A percentile compares a stretch with the other conserved stretches of the same genome.
Conservation (phyloP, 2,888 invertebrate genomes). For the Netelia inedita region DNA sequence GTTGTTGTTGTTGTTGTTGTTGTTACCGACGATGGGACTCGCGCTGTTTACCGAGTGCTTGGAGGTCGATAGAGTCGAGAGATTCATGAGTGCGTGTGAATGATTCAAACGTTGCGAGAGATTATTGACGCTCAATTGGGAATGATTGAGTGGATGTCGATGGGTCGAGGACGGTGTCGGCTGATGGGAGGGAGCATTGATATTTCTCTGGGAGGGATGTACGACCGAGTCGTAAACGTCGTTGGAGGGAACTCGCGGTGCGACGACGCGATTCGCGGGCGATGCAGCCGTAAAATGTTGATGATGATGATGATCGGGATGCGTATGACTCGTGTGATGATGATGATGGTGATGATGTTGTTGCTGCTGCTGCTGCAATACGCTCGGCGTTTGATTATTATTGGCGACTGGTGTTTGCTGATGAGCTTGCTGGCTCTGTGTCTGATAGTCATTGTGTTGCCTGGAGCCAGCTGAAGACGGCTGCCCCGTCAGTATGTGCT, state of each 20-base stretch:
- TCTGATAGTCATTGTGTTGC: conserved; percentile 83
- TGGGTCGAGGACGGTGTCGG: conserved; percentile 81
- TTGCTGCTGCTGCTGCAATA: conserved; percentile 64
- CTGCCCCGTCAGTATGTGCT: conserved; percentile 89
- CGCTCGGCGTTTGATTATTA: conserved; percentile 31
- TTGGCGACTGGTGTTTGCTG: conserved; percentile 35
- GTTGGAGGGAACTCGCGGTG: conserved; percentile 65
- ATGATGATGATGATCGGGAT: conserved; percentile 66
- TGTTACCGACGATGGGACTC: conserved; percentile 83
- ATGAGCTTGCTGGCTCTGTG: conserved; percentile 64
- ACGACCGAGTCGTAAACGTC: conserved; percentile 82
- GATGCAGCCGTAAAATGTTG: conserved; percentile 68
- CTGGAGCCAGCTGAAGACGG: conserved; percentile 86
- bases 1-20: conserved; percentile 70
- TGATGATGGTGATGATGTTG: conserved; percentile 71
- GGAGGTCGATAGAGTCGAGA: conserved; percentile 82
- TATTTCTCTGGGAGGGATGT: conserved; percentile 71
- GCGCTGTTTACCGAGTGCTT: conserved; percentile 84
- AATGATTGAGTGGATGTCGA: conserved; percentile 82
- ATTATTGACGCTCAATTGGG: conserved; percentile 84
- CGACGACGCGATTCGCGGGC: conserved; percentile 38
- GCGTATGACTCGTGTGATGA: conserved; percentile 63
- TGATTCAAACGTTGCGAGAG: conserved; percentile 83
- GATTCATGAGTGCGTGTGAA: conserved; percentile 79
- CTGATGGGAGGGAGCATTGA: conserved; percentile 70